Conservation (phyloP, 2,888 invertebrate genomes). For the Hyppa rectilinea region DNA sequence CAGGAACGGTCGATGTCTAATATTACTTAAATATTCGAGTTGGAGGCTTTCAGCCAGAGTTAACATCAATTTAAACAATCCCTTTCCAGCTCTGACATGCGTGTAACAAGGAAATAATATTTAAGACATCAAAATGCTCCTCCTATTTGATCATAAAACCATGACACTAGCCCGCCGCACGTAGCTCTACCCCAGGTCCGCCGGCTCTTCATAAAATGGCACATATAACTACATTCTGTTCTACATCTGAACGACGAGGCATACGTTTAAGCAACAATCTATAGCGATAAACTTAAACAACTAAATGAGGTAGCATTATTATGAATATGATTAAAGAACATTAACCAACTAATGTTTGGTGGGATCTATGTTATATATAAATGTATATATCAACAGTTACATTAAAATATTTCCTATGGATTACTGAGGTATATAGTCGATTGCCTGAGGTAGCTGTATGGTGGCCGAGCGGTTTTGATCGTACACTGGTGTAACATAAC, state of each 20-base stretch:
- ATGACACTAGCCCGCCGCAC: background rate
- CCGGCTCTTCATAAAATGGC: conserved; percentile 65
- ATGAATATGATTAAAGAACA: conserved; percentile 84
- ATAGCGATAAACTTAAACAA: conserved; percentile 71
- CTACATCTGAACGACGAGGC: conserved; percentile 57
- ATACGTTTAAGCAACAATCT: conserved; percentile 71
- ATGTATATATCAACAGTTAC: conserved; percentile 82
- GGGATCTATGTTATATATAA: conserved; percentile 85
- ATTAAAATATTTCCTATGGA: conserved; percentile 86
- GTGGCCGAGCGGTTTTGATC: conserved; percentile 47
- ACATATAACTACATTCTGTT: conserved; percentile 62
- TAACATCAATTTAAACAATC: conserved; percentile 18
- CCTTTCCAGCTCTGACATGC: conserved; percentile 2
- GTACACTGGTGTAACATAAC: conserved; percentile 38
- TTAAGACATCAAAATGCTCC: conserved; percentile 21
- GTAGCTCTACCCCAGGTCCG: conserved; percentile 11
- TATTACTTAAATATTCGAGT: conserved; percentile 39
- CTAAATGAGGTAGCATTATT: conserved; percentile 89
- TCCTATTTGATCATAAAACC: conserved; percentile 21
- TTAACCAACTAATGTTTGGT: conserved; percentile 87
- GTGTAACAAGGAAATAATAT: conserved; percentile 26
- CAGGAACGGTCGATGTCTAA: conserved; percentile 1
- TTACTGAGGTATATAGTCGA: conserved; percentile 88
- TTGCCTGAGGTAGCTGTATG: conserved; percentile 84
- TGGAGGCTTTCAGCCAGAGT: conserved; percentile 27